Base-by-base conservation (phyloP, 2,113 vertebrate genomes). In the Microtus pennsylvanicus region DNA sequence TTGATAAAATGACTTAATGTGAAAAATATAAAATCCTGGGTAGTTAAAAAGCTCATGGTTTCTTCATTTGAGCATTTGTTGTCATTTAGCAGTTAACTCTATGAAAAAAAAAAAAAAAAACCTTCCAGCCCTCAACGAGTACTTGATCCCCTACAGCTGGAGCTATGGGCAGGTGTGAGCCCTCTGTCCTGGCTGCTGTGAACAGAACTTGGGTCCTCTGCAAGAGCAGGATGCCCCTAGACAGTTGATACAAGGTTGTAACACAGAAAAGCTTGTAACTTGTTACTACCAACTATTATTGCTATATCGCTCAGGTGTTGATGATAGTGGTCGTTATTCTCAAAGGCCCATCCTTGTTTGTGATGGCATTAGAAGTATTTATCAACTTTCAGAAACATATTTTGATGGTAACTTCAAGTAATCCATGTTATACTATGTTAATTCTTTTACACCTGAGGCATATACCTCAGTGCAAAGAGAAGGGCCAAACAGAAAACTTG, bases 1-100 rank as follows among this genome's bases (percentile, higher is more conserved):
- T 22, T 93, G 63, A 97, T 72, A 95, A 89, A 89, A 96, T 65
- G 33, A 10, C 30, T 89, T 91, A 72, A 87, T 78, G 10, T 50
- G 82, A 87, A 81, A 76, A 30, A 22, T 87, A 11, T 91, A 80
- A 93, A 90, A 67, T 61, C 69, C 92, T 38, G 33, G 26, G 12
- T 52, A 74, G 33, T 80, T 75, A 87, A 2, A 81, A 76, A 88
- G 87, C 6, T 90, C 33, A 81, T 19, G 30, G 6, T 5, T 87
- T 92, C 67, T 92, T 76, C 47, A 30, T 80, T 65, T 91, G 69
- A 58, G 16, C 28, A 87, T 58, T 93, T 87, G 8, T 58, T 94
- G 33, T 22, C 13, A 81, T 63, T 91, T 81, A 35, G 8, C 26
- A 86, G 35, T 78, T 82, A 42, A 82, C 55, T 81, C 24, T 47